Evolutionary conservation across 2,797 vertebrate species (phyloP).

Genomic region (Aplochiton taeniatus): DNA sequence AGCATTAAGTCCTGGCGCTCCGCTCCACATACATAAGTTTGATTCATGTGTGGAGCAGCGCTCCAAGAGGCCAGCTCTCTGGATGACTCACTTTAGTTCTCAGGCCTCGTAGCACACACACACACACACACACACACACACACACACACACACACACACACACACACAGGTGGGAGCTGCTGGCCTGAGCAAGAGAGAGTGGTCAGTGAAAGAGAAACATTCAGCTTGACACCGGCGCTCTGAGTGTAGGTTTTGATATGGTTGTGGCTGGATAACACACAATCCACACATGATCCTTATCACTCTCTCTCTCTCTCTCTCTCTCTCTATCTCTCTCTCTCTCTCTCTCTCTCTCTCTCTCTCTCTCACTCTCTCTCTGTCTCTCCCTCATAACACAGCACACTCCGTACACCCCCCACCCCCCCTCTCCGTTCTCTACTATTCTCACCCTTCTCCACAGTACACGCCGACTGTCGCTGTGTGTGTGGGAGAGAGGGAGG

Average conservation of each 20-base stretch:
- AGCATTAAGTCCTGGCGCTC: conserved; percentile 77
- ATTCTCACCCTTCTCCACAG: too few species aligned
- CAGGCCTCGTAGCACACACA: conserved; percentile 23
- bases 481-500: conserved; percentile 52
- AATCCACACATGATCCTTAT: background rate
- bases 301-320: background rate
- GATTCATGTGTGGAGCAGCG: conserved; percentile 75
- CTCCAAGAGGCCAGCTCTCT: conserved; percentile 69
- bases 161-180: too few species aligned
- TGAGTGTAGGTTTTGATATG: conserved; percentile 41
- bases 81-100: conserved; percentile 72
- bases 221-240: conserved; percentile 38
- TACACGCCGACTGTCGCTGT: conserved; percentile 45
- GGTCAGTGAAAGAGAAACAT: conserved; percentile 29
- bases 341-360: conserved; percentile 2
- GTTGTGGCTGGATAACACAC: conserved; percentile 41
- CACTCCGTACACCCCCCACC: too few species aligned
- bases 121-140: too few species aligned
- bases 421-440: too few species aligned
- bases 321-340: background rate
- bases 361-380: background rate
- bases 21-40: conserved; percentile 60
- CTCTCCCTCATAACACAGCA: background rate
- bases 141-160: too few species aligned
- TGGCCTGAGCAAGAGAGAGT: conserved; percentile 40